Evolutionary conservation across 2,113 vertebrate species (phyloP), one percentile per base, ranked within the genome.

Genomic region (Triplophysa siluroides): DNA sequence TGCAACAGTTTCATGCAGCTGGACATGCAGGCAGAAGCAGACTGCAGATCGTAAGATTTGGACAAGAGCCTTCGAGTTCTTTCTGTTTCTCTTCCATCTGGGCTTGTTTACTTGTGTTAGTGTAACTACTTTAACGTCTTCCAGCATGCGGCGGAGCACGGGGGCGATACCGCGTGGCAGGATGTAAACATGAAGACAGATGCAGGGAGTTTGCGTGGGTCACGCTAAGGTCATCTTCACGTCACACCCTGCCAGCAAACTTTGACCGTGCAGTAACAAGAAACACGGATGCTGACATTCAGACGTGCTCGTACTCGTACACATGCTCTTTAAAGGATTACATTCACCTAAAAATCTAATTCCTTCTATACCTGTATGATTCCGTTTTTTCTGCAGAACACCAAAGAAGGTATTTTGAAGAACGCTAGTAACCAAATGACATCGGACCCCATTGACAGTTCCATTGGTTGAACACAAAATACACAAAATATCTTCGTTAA

Each of bases 101-200:
- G 10, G 33, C 69, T 38, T 56, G 52, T 58, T 58, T 72, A 9
- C 69, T 72, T 72, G 26, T 14, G 52, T 58, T 38, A 56, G 52
- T 21, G 50, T 56, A 58, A 21, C 50, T 56, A 21, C 50, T 56
- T 38, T 14, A 71, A 56, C 1, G 2, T 54, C 24, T 54, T 71
- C 10, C 47, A 54, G 47, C 2, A 54, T 33, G 16, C 18, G 1
- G 68, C 47, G 29, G 47, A 10, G 41, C 65, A 3, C n/a, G 13
- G 43, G 50, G 23, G 50, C 50, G 29, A 56, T 56, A 26, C 47
- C 14, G 11, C 50, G 13, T 56, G 11, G n/a, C 11, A 10, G 29
- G 69, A 56, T 56, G 26, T 56, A 56, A 56, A 56, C 69, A 71
- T 38, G 47, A 56, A 47, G 9, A 71, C 68, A 33, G 50, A 70